These are phyloP conservation scores for Scopus umbretta DNA, from an alignment of 2,113 vertebrate genomes.

Conservation along the genomic window DNA sequence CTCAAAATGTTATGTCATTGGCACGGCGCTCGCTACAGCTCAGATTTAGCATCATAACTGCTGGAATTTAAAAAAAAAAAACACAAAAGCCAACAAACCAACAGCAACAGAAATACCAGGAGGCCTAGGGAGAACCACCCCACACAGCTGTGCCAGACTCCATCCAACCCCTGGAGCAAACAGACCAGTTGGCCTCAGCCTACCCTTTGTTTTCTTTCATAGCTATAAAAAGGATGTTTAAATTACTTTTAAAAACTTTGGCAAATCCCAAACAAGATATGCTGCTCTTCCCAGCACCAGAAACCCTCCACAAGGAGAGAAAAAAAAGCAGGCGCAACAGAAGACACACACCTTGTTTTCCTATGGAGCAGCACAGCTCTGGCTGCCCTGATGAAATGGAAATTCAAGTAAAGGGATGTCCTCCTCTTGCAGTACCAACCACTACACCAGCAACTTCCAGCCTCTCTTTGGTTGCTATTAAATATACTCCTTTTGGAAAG, in stretches of 20 bases:
- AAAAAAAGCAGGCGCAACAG: background rate
- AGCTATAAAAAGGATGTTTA: background rate
- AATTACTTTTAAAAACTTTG: background rate
- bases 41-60: background rate
- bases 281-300: background rate
- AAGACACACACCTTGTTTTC: background rate
- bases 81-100: background rate
- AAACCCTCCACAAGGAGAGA: background rate
- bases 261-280: background rate
- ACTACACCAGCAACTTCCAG: background rate
- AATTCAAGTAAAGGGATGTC: background rate
- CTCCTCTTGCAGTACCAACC: background rate
- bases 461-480: background rate
- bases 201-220: background rate
- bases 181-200: background rate
- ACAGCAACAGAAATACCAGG: background rate
- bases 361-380: background rate
- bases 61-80: background rate
- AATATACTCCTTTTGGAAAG: background rate
- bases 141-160: background rate
- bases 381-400: background rate
- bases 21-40: fast-evolving
- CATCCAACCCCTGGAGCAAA: background rate
- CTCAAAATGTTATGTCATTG: background rate
- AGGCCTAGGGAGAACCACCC: background rate